Percentiles rank a stretch among this genome's conserved stretches.
These are phyloP conservation scores for Cyphomyrmex costatus DNA, from an alignment of 1,140 invertebrate species.

Conservation along the genomic window DNA sequence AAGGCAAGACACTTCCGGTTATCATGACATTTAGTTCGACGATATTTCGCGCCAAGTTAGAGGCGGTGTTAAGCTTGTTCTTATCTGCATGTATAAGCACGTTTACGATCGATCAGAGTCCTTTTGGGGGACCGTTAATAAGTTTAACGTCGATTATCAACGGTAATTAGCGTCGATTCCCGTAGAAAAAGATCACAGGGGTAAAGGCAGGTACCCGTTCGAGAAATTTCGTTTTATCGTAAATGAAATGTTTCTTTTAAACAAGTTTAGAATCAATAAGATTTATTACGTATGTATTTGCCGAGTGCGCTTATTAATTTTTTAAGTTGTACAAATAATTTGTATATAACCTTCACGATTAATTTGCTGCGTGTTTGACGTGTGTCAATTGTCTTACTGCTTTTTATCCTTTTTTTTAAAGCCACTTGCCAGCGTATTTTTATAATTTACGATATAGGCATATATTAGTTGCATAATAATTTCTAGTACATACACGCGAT, in stretches of 20 bases:
- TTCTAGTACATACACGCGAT: background rate
- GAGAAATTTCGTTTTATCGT: background rate
- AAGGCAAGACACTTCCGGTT: constrained; percentile 69
- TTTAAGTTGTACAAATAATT: constrained; percentile 54
- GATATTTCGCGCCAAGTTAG: background rate
- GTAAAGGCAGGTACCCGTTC: background rate
- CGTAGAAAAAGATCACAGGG: background rate
- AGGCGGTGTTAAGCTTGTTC: background rate
- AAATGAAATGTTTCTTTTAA: background rate
- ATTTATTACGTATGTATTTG: constrained; percentile 7
- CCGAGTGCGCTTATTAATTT: constrained; percentile 47
- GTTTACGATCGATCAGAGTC: constrained; percentile 47
- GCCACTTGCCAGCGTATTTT: constrained; percentile 3
- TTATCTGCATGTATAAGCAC: background rate
- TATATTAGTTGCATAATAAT: constrained; percentile 11
- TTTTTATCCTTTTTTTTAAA: constrained; percentile 37
- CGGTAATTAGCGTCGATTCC: constrained; percentile 53
- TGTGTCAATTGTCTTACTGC: constrained; percentile 49
- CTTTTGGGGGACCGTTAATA: background rate
- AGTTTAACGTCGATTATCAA: constrained; percentile 42
- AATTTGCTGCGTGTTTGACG: constrained; percentile 47
- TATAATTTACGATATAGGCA: background rate
- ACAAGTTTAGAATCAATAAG: background rate
- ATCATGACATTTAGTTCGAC: constrained; percentile 28
- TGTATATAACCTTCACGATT: constrained; percentile 51